These are phyloP conservation scores for Plemyria rubiginata DNA, from an alignment of 2,888 invertebrate species.

Conservation along the genomic window DNA sequence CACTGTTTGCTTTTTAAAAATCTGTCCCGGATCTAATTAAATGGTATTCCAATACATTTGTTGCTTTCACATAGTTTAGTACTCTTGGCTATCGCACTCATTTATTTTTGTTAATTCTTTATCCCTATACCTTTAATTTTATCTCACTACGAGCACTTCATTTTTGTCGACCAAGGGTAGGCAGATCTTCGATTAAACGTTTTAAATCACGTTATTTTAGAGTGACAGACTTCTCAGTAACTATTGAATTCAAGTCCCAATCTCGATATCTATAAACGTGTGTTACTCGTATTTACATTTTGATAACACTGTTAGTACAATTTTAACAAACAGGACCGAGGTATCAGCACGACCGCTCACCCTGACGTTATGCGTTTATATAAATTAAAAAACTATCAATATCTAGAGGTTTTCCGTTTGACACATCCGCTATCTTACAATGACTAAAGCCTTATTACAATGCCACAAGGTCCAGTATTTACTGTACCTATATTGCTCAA, in stretches of 20 bases:
- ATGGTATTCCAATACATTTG: too few relatives aligned
- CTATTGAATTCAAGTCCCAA: not conserved
- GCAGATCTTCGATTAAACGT: not conserved
- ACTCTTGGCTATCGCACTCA: too few relatives aligned
- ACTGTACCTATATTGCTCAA: not conserved
- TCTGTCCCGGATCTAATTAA: too few relatives aligned
- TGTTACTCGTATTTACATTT: constrained; percentile 30
- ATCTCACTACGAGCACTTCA: not conserved
- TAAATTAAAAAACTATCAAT: constrained; percentile 9
- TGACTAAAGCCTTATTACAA: not conserved
- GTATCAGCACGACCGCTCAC: constrained; percentile 11
- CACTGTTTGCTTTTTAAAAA: too few relatives aligned
- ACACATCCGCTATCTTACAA: constrained; percentile 17
- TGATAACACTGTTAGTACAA: constrained; percentile 21
- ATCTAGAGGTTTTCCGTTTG: constrained; percentile 5
- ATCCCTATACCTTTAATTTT: not conserved
- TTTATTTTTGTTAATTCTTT: too few relatives aligned
- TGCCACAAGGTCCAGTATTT: constrained; percentile 13
- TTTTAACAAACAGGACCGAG: constrained; percentile 10
- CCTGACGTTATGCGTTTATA: not conserved
- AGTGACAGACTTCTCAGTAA: not conserved
- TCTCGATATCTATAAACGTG: constrained; percentile 20
- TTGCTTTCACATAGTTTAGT: too few relatives aligned
- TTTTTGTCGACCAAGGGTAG: constrained; percentile 4
- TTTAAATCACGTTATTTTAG: not conserved